phyloP scores from a whole-genome alignment of 2,888 invertebrate species.

The Cetonia aurata region DNA sequence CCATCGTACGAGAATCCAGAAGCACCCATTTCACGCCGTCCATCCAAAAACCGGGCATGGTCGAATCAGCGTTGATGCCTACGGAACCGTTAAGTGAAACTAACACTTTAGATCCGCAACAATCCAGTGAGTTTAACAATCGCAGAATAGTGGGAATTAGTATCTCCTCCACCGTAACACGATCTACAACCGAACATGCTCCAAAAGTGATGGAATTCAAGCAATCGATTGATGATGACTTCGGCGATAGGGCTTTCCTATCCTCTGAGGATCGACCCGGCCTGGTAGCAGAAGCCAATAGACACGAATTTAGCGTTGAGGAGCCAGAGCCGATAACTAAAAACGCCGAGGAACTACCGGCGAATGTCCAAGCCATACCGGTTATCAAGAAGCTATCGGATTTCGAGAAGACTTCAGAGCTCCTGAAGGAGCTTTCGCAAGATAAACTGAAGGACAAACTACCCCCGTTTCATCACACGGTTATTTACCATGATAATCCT shows the following conservation, averaged over 20 bases:
- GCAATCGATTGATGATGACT: constrained; percentile 49
- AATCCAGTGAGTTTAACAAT: constrained; percentile 43
- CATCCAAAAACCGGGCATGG: not conserved
- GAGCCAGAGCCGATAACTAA: constrained; percentile 71
- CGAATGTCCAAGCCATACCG: constrained; percentile 56
- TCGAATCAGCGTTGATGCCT: constrained; percentile 27
- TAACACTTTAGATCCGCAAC: constrained; percentile 22
- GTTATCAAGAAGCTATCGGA: constrained; percentile 43
- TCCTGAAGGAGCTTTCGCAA: constrained; percentile 50
- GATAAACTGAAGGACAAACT: constrained; percentile 61
- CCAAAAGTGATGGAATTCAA: constrained; percentile 47
- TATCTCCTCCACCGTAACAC: constrained; percentile 32
- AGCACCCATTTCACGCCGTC: constrained; percentile 34
- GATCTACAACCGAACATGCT: constrained; percentile 16
- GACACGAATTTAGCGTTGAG: constrained; percentile 72
- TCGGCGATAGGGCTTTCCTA: constrained; percentile 54
- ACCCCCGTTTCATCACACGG: constrained; percentile 67
- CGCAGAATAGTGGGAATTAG: constrained; percentile 29
- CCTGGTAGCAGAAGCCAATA: constrained; percentile 70
- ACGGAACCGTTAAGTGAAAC: constrained; percentile 30
- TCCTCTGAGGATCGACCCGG: constrained; percentile 66
- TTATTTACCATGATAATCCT: constrained; percentile 68
- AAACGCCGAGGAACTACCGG: constrained; percentile 57
- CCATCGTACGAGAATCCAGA: constrained; percentile 31
- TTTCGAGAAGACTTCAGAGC: constrained; percentile 41